Base-by-base conservation (phyloP, 2,888 invertebrate species). In the Antheraea yamamai region DNA sequence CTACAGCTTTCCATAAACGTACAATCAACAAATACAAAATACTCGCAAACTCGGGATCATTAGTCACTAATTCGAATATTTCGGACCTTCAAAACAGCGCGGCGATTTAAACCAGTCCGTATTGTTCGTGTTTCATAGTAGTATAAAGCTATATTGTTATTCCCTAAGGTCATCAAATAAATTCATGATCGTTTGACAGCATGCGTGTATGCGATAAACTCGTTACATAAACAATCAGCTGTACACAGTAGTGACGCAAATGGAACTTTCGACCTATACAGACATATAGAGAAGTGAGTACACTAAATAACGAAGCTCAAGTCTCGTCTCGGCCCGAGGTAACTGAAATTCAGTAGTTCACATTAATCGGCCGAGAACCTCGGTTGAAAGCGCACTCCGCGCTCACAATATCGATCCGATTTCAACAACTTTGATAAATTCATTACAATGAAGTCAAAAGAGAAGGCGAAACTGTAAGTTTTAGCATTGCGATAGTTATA, bases 381-480 rank as follows among this genome's bases (percentile, higher is more conserved):
- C 61, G 55, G 73, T 8, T n/a, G 73, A 52, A 61, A 12, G n/a
- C 39, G 61, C n/a, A 61, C 61, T 10, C 61, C 7, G n/a, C 20
- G 35, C 7, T 61, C 61, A 61, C 35, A 73, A 12, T 35, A 35
- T 68, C 18, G 39, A 70, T 70, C 18, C 20, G 58, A 66, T 52
- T 51, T 18, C 52, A n/a, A 51, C 7, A 23, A 26, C 7, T 12
- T 16, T 68, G n/a, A 72, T 58, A 39, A 78, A 77, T n/a, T 47
- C 39, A 52, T 0, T 58, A 73, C 61, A 73, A 83, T 83, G 83
- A 81, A 79, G 39, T 74, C 83, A 4, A 83, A 82, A 74, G 81
- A 84, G 77, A 81, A 79, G 75, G 82, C 81, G 66, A 78, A 80
- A 76, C 78, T 74, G 83, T 83, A 78, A 83, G 83, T 83, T 47